These are phyloP conservation scores for Leptodactylus fuscus DNA, from an alignment of 2,113 vertebrate genomes.

Conservation along the genomic window DNA sequence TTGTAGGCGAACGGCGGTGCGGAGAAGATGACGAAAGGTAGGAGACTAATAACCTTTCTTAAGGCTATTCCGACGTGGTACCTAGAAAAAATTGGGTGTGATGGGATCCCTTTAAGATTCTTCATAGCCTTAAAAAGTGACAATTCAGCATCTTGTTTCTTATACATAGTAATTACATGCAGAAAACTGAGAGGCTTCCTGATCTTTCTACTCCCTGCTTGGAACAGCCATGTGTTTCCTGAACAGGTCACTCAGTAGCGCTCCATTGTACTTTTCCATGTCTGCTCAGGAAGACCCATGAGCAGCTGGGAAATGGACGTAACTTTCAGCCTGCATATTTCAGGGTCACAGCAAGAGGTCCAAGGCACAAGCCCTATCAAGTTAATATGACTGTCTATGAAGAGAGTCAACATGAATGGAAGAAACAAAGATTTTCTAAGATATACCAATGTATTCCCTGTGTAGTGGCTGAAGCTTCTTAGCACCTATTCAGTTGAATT, in stretches of 20 bases:
- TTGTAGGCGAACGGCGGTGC: no score
- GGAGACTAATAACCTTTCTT: no score
- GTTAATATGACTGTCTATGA: background rate
- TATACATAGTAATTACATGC: background rate
- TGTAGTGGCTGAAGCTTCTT: no score
- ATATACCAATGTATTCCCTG: no score
- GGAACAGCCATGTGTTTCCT: slow-evolving; percentile 21
- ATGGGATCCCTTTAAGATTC: no score
- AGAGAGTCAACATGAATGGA: background rate
- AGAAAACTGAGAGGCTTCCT: background rate
- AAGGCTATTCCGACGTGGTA: no score
- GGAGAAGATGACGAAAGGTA: no score
- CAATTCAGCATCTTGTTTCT: background rate
- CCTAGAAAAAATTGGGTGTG: no score
- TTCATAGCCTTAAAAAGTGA: background rate
- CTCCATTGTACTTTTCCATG: slow-evolving; percentile 2
- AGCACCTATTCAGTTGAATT: no score
- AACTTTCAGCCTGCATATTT: background rate
- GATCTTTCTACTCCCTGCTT: slow-evolving; percentile 15
- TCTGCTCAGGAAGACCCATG: slow-evolving; percentile 19
- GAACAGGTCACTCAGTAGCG: background rate
- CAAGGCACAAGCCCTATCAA: background rate
- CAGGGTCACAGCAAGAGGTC: background rate
- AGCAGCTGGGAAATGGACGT: background rate
- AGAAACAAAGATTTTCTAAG: background rate